Evolutionary conservation across 2,888 invertebrate species (phyloP), one percentile per base, ranked within the genome.

Genomic region (Chaetogeoica ovagalla): DNA sequence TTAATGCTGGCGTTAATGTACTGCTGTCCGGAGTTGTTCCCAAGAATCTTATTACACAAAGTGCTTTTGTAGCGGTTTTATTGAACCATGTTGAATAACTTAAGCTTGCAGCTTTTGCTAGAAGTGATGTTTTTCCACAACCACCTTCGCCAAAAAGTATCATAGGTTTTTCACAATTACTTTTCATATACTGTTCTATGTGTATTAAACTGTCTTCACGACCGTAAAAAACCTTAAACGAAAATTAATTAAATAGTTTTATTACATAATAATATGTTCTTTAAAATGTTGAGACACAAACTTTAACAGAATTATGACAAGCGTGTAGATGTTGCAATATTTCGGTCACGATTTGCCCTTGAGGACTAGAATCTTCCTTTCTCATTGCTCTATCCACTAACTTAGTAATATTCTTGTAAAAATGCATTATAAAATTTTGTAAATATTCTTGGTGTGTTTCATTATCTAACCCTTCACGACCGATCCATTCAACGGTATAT

Each of bases 1-100:
- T 96, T 39, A 98, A 89, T 0, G 98, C 94, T 0, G 97, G 97
- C 0, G 96, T 95, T 66, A 98, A 88, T 39, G 96, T 95, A 83
- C 97, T 97, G 83, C 96, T 97, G 86, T 98, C 97, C 1, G 98
- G 98, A 17, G 98, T 98, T 0, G 97, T 98, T 39, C 98, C 98
- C 52, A 98, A 89, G 86, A 98, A 98, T 82, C 98, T 88, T 81
- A 98, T 91, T 82, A 97, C 90, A 86, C 95, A 93, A 30, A 97
- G 91, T 0, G 97, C 96, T 74, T 91, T 91, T 1, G 90, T 91
- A 0, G 90, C 91, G 30, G 89, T 88, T 30, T 73, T 77, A 39
- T 63, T 82, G 82, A 93, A 92, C 94, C 93, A 95, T 70, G 89
- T 90, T 59, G 88, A 90, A 13, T 91, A 89, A 0, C 92, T 93